phyloP scores from a whole-genome alignment of 2,888 invertebrate genomes.

The Bombylius major region DNA sequence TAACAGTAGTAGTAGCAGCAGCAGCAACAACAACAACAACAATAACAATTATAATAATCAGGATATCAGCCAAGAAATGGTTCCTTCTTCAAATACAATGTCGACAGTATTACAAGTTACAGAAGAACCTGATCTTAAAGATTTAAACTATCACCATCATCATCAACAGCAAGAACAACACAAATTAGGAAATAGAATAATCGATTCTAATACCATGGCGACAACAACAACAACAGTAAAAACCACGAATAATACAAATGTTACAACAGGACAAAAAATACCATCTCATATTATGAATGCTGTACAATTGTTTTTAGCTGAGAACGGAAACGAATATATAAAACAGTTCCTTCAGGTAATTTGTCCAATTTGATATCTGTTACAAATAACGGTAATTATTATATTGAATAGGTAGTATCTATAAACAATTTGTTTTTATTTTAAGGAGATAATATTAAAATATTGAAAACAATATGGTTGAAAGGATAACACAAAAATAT shows the following conservation, averaged over 20 bases:
- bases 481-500: too few species aligned
- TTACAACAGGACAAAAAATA: slow-evolving; percentile 27
- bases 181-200: neutral
- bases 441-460: too few species aligned
- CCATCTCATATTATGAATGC: slow-evolving; percentile 49
- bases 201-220: neutral
- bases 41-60: neutral
- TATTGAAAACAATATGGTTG: too few species aligned
- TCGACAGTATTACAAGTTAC: slow-evolving; percentile 14
- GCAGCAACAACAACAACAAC: slow-evolving; percentile 7
- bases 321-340: slow-evolving; percentile 53
- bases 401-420: too few species aligned
- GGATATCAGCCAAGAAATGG: too few species aligned
- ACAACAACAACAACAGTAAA: too few species aligned
- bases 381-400: neutral
- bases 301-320: slow-evolving; percentile 47
- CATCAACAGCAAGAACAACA: neutral
- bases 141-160: neutral
- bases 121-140: neutral
- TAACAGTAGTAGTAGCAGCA: slow-evolving; percentile 9
- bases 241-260: neutral
- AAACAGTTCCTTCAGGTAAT: slow-evolving; percentile 53
- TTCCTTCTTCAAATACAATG: neutral
- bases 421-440: too few species aligned
- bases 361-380: neutral